Conservation (phyloP, 2,113 vertebrate species). For the Saccopteryx bilineata region DNA sequence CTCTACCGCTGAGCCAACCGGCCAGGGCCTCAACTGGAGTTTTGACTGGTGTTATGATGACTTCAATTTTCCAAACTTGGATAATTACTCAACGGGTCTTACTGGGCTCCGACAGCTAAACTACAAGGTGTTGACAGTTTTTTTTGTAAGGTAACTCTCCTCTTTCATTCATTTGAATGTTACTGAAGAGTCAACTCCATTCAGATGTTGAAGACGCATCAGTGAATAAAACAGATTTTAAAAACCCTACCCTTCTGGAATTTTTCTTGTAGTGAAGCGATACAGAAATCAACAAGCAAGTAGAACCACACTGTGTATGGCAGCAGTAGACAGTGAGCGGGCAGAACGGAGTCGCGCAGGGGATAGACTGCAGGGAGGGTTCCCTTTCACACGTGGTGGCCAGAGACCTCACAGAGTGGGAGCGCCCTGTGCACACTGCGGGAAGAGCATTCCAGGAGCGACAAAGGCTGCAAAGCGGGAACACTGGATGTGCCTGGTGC, state of each 20-base stretch:
- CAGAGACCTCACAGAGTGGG: background rate
- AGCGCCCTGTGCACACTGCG: background rate
- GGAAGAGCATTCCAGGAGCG: background rate
- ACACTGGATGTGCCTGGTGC: background rate
- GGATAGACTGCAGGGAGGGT: background rate
- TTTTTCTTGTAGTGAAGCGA: background rate
- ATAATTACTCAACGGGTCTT: constrained; percentile 42
- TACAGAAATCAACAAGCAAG: background rate
- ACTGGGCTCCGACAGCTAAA: background rate
- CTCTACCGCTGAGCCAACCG: too few relatives aligned
- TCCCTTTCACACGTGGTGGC: background rate
- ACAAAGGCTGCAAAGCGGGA: background rate
- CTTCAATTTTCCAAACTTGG: constrained; percentile 30
- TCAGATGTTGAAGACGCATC: background rate
- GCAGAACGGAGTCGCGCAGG: too few relatives aligned
- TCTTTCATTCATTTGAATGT: constrained; percentile 14
- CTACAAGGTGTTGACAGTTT: background rate
- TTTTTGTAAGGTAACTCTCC: background rate
- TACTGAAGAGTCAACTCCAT: background rate
- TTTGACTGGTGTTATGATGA: background rate
- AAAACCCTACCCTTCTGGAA: background rate
- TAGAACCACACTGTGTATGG: fast-evolving
- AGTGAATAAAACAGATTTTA: background rate
- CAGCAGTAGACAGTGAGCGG: fast-evolving
- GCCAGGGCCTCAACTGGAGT: too few relatives aligned